These are phyloP conservation scores for Nothoprocta perdicaria DNA, from an alignment of 2,113 vertebrate genomes.

Conservation along the genomic window DNA sequence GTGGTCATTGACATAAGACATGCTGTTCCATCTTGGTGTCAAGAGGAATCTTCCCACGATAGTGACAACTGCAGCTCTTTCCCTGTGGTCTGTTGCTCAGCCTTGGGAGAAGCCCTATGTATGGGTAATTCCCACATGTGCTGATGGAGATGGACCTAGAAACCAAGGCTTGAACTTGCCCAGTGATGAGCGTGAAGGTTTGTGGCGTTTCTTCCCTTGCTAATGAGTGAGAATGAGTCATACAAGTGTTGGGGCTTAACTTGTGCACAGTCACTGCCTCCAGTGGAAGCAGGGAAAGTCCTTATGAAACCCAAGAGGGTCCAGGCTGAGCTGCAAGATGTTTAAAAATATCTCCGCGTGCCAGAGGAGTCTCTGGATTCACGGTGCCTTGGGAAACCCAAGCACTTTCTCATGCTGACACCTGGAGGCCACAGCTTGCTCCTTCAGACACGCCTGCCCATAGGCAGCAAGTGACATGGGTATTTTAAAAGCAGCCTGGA, in stretches of 20 bases:
- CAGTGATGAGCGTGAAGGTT: not conserved
- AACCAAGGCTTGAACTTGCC: not conserved
- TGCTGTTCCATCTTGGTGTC: not conserved
- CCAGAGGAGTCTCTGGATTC: conserved; percentile 57
- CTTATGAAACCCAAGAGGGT: conserved; percentile 67
- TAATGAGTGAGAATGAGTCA: conserved; percentile 38
- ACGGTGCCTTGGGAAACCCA: conserved; percentile 40
- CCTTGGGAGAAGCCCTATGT: not conserved
- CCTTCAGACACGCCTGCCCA: conserved; percentile 15
- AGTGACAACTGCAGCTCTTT: not conserved
- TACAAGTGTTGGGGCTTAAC: conserved; percentile 22
- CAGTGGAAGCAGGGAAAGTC: conserved; percentile 53
- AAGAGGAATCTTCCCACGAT: accelerated
- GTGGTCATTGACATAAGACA: not conserved
- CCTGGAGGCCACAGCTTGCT: conserved; percentile 67
- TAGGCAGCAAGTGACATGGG: not conserved
- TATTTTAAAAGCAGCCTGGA: not conserved
- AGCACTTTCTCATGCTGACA: conserved; percentile 74
- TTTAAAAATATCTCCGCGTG: conserved; percentile 61
- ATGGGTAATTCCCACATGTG: not conserved
- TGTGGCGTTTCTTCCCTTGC: not conserved
- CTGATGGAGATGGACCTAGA: not conserved
- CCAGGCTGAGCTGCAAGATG: conserved; percentile 39
- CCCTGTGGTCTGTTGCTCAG: not conserved
- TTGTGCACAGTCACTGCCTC: conserved; percentile 16